Evolutionary conservation across 1,140 invertebrate species (phyloP).

Genomic region (Oscheius sp.): DNA sequence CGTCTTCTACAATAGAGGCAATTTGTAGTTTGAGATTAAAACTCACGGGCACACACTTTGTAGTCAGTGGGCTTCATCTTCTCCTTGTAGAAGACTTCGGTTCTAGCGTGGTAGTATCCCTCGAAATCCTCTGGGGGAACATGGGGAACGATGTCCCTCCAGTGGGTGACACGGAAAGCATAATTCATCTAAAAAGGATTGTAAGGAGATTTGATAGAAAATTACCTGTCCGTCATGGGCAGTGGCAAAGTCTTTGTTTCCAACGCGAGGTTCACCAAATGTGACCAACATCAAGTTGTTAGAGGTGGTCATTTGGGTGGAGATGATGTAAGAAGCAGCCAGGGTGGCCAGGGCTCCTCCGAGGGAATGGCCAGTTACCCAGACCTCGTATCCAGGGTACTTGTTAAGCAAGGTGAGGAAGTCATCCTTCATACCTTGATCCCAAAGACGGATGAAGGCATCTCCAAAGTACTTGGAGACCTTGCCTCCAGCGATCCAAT

Average conservation of each 20-base stretch:
- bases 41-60: not conserved
- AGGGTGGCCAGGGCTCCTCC: constrained; percentile 50
- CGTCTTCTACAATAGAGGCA: constrained; percentile 5
- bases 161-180: constrained; percentile 43
- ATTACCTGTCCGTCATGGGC: constrained; percentile 44
- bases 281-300: constrained; percentile 44
- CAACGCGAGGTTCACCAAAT: constrained; percentile 49
- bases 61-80: constrained; percentile 31
- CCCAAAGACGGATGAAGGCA: constrained; percentile 43
- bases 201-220: not conserved
- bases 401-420: constrained; percentile 27
- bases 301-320: not conserved
- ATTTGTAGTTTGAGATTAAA: no score
- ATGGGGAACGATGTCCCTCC: constrained; percentile 44
- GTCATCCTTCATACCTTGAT: constrained; percentile 41
- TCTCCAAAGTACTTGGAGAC: constrained; percentile 47
- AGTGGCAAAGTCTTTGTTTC: constrained; percentile 41
- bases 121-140: constrained; percentile 46
- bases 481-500: constrained; percentile 40
- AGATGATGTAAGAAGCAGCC: constrained; percentile 40
- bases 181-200: constrained; percentile 7
- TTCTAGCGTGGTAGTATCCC: constrained; percentile 44
- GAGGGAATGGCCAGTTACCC: constrained; percentile 50
- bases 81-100: constrained; percentile 51
- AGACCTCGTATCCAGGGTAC: constrained; percentile 45